phyloP scores from a whole-genome alignment of 2,888 invertebrate genomes.

The Limnephilus lunatus region DNA sequence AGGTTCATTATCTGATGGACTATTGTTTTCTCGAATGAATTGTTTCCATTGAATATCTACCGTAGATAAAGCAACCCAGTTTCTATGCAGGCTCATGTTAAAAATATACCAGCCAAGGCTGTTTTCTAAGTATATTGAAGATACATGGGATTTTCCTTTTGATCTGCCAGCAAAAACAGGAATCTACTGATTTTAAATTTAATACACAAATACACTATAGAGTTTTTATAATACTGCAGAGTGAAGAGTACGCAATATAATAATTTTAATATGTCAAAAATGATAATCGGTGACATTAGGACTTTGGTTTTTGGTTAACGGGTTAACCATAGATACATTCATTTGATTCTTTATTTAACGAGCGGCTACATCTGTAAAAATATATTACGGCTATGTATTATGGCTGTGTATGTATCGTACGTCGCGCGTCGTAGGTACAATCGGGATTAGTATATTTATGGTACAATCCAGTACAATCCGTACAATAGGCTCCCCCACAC shows the following conservation, averaged over 20 bases:
- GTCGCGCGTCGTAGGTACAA: too few species aligned
- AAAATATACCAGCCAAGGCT: background rate
- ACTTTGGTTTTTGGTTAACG: background rate
- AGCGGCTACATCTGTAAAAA: too few species aligned
- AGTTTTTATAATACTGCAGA: too few species aligned
- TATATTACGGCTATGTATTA: too few species aligned
- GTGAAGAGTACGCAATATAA: too few species aligned
- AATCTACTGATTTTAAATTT: background rate
- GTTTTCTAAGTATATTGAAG: background rate
- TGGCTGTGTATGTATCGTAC: too few species aligned
- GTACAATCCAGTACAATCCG: too few species aligned
- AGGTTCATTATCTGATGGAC: background rate
- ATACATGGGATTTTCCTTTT: background rate
- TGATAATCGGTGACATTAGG: background rate
- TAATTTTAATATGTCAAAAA: background rate
- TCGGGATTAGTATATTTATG: too few species aligned
- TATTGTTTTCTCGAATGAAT: slow-evolving; percentile 54
- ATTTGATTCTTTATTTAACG: too few species aligned
- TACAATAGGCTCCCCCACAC: too few species aligned
- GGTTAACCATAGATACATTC: too few species aligned
- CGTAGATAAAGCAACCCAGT: slow-evolving; percentile 61
- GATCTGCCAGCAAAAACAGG: background rate
- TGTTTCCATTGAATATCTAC: slow-evolving; percentile 59
- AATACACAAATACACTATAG: background rate
- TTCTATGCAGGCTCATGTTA: slow-evolving; percentile 59